Evolutionary conservation across 2,113 vertebrate genomes (phyloP), one percentile per base, ranked within the genome.

Genomic region (Syngnathus typhle): DNA sequence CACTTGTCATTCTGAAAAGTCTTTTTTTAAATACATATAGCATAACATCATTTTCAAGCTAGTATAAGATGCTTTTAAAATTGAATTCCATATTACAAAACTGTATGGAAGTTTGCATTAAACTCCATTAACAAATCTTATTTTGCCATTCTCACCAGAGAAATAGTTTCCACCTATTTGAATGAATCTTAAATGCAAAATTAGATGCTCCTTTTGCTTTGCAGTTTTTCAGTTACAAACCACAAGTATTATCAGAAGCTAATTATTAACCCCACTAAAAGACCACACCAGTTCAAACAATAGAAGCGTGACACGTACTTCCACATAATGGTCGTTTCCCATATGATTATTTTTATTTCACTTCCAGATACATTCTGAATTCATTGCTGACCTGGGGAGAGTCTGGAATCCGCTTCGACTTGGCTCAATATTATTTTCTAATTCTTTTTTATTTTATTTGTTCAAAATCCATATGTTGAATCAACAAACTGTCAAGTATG

Each of bases 231-330:
- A 60, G 64, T 71, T 36, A 61, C 66, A 6, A 4, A 3, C 69
- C 38, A 61, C 68, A 5, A 3, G 12, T 67, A 47, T 75, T 81
- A 81, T 83, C 80, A 32, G 1, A 51, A 37, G 43, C 19, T 68
- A n/a, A 82, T 80, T 39, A 85, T 85, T 87, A 77, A 83, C 84
- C 47, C 64, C 8, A 38, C 5, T 60, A 7, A 71, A 19, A 41
- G 54, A 73, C 56, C n/a, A 67, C 19, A 70, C 64, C 1, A 27
- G 65, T 77, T 77, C 68, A 58, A 77, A 79, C 72, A 84, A 56
- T 60, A 56, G 62, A 60, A 44, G 23, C 23, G 38, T 70, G 68
- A 65, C 27, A 74, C 71, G 38, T 62, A 70, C 80, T 56, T 65
- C 60, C 58, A 36, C 60, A 44, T n/a, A 38, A 32, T 32, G 27